Evolutionary conservation across 92 coral and sea anemone genomes (phyloP), one percentile per base, ranked within the genome.

Genomic region (Parazoanthus darwini): DNA sequence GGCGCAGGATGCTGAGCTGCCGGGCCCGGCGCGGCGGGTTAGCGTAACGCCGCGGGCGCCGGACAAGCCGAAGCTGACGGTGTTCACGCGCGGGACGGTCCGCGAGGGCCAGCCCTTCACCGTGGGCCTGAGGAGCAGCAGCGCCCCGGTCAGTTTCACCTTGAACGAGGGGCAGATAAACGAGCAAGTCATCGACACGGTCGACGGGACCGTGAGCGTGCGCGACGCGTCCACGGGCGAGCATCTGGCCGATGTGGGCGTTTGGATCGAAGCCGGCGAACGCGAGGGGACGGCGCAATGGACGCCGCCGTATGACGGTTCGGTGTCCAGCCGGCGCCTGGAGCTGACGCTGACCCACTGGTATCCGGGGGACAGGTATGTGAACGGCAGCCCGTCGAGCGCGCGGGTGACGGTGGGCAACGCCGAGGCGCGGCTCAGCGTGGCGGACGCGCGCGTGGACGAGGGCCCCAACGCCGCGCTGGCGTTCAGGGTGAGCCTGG

Each of bases 21-120:
- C 73, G 73, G 73, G 73, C 73, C 73, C 73, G 73, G 73, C 73
- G 73, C 73, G 73, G 73, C 73, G 73, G 73, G 73, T 67, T 67
- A 67, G 73, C 73, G 73, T 67, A 67, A 67, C 73, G 73, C 73
- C 73, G 73, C 73, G 73, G 73, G 73, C 73, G 73, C 73, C 73
- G 73, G 73, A 67, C 73, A 67, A 67, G 73, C 73, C 73, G 73
- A 67, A 67, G 73, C 73, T 67, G 73, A 67, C 73, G 73, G 73
- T 67, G 73, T 67, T 67, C 73, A 67, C 73, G 73, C 73, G 73
- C 73, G 73, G 73, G 73, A 67, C 73, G 73, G 73, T 67, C 73
- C 73, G 73, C 73, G 73, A 67, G 73, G 73, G 73, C 73, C 73
- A 67, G 73, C 73, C 73, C 73, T 67, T 67, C 73, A 67, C 73